Percentiles rank a stretch among this genome's conserved stretches.
Evolutionary conservation across 2,888 invertebrate genomes (phyloP).

Genomic region (Acrocera orbiculus): DNA sequence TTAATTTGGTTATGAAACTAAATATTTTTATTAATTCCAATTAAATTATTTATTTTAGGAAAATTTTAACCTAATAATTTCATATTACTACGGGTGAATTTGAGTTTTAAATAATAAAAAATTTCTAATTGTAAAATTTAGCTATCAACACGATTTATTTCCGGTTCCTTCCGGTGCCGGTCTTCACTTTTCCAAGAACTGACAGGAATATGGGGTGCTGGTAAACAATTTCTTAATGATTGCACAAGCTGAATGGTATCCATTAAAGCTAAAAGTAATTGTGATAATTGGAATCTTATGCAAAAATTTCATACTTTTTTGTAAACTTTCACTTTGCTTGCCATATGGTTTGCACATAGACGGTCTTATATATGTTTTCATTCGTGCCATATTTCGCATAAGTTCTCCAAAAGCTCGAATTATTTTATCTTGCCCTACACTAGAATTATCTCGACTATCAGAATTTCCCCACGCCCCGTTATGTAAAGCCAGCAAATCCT

Average conservation of each 20-base stretch:
- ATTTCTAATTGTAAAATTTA: too few species aligned
- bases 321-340: conserved; percentile 73
- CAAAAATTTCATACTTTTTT: conserved; percentile 49
- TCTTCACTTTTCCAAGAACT: conserved; percentile 83
- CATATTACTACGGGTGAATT: too few species aligned
- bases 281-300: background rate
- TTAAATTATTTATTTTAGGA: too few species aligned
- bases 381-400: conserved; percentile 74
- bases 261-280: conserved; percentile 43
- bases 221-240: conserved; percentile 65
- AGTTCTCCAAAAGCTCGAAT: conserved; percentile 70
- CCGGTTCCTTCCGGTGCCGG: conserved; percentile 38
- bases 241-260: conserved; percentile 77
- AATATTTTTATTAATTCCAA: too few species aligned
- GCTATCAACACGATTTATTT: conserved; percentile 10
- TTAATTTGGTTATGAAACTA: too few species aligned
- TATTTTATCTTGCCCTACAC: conserved; percentile 65
- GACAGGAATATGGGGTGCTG: conserved; percentile 74
- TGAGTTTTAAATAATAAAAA: too few species aligned
- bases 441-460: conserved; percentile 23
- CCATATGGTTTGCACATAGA: conserved; percentile 84
- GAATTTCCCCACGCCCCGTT: conserved; percentile 44
- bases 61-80: too few species aligned
- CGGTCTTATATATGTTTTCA: conserved; percentile 74
- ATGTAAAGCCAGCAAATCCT: conserved; percentile 47